Evolutionary conservation across 2,888 invertebrate genomes (phyloP).

Genomic region (Aquatica leii): DNA sequence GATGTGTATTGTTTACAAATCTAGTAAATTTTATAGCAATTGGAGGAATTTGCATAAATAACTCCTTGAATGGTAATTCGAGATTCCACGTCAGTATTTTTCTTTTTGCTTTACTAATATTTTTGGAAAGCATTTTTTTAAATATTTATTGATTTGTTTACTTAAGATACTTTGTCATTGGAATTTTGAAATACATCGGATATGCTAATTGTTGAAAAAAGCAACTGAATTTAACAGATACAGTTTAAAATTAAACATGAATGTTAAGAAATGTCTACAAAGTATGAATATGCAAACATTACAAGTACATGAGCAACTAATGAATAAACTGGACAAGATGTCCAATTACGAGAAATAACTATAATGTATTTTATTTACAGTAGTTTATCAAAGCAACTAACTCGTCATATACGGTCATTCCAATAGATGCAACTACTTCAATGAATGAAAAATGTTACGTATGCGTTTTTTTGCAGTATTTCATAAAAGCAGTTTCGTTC

Average conservation of each 20-base stretch:
- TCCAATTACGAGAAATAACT: conserved; percentile 48
- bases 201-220: too few relatives aligned
- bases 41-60: conserved; percentile 21
- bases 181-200: too few relatives aligned
- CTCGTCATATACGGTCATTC: conserved; percentile 51
- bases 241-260: background rate
- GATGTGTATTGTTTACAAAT: conserved; percentile 17
- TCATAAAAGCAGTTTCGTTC: conserved; percentile 18
- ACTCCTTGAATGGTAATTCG: conserved; percentile 22
- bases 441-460: conserved; percentile 44
- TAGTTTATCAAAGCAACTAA: conserved; percentile 48
- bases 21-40: conserved; percentile 19
- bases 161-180: too few relatives aligned
- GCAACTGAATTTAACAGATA: background rate
- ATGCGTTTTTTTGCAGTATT: conserved; percentile 22
- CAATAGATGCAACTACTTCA: conserved; percentile 47
- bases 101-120: too few relatives aligned
- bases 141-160: too few relatives aligned
- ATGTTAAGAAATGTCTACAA: conserved; percentile 37
- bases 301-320: conserved; percentile 47
- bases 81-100: conserved; percentile 25
- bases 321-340: conserved; percentile 50
- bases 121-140: too few relatives aligned
- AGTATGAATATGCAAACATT: conserved; percentile 47
- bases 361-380: conserved; percentile 49